Conservation (phyloP, 1,140 invertebrate genomes). For the Helicoverpa zea region DNA sequence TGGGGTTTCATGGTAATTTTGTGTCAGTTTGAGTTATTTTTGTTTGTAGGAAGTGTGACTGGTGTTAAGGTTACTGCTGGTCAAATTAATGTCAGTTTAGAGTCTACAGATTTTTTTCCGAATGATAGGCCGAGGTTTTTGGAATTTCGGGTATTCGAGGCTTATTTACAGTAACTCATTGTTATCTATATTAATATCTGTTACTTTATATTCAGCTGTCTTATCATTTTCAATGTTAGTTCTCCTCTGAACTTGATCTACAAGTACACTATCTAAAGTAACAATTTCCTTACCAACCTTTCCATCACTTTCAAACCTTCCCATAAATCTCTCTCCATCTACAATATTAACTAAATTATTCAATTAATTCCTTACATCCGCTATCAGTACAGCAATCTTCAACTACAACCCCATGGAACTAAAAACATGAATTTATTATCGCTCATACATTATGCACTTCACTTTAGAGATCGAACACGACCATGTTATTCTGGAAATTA, state of each 20-base stretch:
- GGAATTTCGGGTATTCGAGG: too few species aligned
- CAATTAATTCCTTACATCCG: constrained; percentile 31
- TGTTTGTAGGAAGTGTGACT: neutral
- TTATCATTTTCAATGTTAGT: too few species aligned
- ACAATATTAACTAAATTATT: neutral
- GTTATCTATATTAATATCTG: too few species aligned
- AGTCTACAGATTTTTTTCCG: too few species aligned
- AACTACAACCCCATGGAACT: constrained; percentile 25
- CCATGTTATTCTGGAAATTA: constrained; percentile 72
- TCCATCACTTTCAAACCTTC: neutral
- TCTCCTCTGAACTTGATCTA: too few species aligned
- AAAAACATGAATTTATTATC: constrained; percentile 45
- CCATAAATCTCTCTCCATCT: neutral
- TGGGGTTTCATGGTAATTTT: neutral
- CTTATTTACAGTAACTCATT: too few species aligned
- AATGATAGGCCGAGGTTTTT: too few species aligned
- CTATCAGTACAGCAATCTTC: constrained; percentile 19
- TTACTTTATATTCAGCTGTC: too few species aligned
- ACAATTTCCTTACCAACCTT: neutral
- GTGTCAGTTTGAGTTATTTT: constrained; percentile 5
- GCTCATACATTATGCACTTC: constrained; percentile 51
- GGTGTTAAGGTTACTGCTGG: neutral
- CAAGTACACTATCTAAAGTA: too few species aligned
- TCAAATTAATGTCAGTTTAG: neutral
- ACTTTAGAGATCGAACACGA: constrained; percentile 59